Evolutionary conservation across 2,113 vertebrate genomes (phyloP).

Genomic region (Struthio camelus): DNA sequence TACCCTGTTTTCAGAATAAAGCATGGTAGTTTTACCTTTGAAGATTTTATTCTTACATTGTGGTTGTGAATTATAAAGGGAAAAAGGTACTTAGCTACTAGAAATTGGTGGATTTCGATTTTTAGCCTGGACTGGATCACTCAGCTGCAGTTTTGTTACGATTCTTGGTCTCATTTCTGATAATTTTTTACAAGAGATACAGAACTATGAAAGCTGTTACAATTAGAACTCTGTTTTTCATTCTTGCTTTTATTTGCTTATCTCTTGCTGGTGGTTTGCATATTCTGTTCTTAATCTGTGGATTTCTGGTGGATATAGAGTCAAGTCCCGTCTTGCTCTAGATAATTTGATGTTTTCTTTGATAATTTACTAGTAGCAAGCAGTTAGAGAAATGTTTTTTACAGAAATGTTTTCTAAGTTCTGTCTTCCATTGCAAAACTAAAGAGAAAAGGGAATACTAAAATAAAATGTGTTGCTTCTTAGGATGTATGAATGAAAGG

Average conservation of each 20-base stretch:
- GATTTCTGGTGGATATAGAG: conserved; percentile 2
- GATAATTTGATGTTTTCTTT: background rate
- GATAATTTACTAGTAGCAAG: background rate
- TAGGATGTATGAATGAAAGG: background rate
- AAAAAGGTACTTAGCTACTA: background rate
- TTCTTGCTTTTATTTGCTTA: background rate
- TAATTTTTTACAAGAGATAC: background rate
- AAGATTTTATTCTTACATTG: background rate
- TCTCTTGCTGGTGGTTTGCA: background rate
- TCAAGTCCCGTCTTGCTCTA: background rate
- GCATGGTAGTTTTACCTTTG: background rate
- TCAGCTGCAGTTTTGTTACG: conserved; percentile 1
- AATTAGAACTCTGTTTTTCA: background rate
- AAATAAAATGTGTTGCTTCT: background rate
- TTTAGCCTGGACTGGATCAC: background rate
- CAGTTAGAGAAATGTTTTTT: background rate
- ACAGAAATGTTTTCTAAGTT: background rate
- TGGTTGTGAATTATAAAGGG: background rate
- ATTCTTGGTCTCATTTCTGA: conserved; percentile 23
- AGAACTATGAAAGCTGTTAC: background rate
- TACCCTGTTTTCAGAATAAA: background rate
- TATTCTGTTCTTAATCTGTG: conserved; percentile 12
- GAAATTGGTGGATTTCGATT: background rate
- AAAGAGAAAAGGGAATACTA: background rate
- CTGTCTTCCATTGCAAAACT: background rate